A percentile compares a stretch with the other conserved stretches of the same genome.
These are phyloP conservation scores for Tragopan temminckii DNA, from an alignment of 2,797 vertebrate species.

Conservation along the genomic window DNA sequence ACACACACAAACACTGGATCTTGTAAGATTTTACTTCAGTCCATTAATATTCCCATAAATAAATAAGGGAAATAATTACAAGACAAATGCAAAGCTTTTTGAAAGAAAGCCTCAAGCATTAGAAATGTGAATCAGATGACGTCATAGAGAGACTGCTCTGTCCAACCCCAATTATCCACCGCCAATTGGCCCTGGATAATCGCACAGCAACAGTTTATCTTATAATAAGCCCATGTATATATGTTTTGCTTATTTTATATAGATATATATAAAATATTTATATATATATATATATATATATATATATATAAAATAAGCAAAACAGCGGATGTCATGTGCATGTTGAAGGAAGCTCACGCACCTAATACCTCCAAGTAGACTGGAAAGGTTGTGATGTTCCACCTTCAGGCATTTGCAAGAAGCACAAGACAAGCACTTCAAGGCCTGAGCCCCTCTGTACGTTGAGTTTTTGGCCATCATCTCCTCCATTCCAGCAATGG, in stretches of 20 bases:
- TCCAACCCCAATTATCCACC: rapidly evolving
- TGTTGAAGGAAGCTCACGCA: neutral
- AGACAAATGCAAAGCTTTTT: neutral
- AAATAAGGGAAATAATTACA: neutral
- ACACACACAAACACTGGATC: neutral
- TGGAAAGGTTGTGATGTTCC: neutral
- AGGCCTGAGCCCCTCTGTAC: neutral
- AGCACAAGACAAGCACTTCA: neutral
- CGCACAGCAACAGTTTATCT: neutral
- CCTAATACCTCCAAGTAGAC: neutral
- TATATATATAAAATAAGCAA: too few species aligned
- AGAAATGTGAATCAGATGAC: neutral
- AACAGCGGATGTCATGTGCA: neutral
- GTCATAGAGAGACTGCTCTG: neutral
- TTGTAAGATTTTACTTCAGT: neutral
- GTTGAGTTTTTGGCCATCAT: neutral
- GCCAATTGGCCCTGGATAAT: neutral
- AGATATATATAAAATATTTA: too few species aligned
- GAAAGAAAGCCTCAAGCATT: neutral
- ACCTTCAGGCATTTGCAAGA: neutral
- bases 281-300: too few species aligned
- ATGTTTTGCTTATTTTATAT: too few species aligned
- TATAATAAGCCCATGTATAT: neutral
- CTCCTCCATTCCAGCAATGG: neutral
- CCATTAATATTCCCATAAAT: rapidly evolving